These are phyloP conservation scores for Polietes domitor DNA, from an alignment of 2,888 invertebrate genomes.

Conservation along the genomic window DNA sequence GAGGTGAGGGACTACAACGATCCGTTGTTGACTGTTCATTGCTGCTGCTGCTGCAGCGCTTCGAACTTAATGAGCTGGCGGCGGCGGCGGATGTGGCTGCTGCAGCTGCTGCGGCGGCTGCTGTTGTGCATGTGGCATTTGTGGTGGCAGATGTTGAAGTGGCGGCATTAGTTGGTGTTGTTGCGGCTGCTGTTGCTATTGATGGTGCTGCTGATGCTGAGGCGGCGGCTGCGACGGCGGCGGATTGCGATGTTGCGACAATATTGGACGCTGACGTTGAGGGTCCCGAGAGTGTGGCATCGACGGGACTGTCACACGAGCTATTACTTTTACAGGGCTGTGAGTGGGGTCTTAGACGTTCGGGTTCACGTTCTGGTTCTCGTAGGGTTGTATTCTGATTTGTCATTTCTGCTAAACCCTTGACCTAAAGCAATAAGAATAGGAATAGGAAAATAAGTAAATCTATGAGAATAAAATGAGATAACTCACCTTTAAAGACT, in stretches of 20 bases:
- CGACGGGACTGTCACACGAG: slow-evolving; percentile 75
- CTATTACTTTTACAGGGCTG: slow-evolving; percentile 75
- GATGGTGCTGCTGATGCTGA: slow-evolving; percentile 62
- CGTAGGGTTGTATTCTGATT: slow-evolving; percentile 86
- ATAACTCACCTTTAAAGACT: slow-evolving; percentile 89
- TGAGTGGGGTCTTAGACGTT: slow-evolving; percentile 80
- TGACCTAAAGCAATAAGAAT: slow-evolving; percentile 85
- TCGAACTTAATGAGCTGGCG: slow-evolving; percentile 37
- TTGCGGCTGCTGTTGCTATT: slow-evolving; percentile 57
- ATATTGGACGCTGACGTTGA: slow-evolving; percentile 65
- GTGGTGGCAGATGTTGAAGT: slow-evolving; percentile 69
- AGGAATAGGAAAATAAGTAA: too few relatives aligned
- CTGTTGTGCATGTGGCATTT: slow-evolving; percentile 79
- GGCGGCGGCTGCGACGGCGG: slow-evolving; percentile 73
- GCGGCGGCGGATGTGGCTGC: slow-evolving; percentile 54
- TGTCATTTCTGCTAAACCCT: slow-evolving; percentile 96
- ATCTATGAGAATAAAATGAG: too few relatives aligned
- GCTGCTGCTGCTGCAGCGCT: slow-evolving; percentile 68
- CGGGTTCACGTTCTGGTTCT: slow-evolving; percentile 82
- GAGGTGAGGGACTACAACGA: slow-evolving; percentile 78
- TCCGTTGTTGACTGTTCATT: slow-evolving; percentile 76
- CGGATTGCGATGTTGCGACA: slow-evolving; percentile 73
- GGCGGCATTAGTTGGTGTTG: slow-evolving; percentile 69
- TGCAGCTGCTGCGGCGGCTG: slow-evolving; percentile 71
- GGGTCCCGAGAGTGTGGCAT: slow-evolving; percentile 70